Evolutionary conservation across 2,797 vertebrate genomes (phyloP).

Genomic region (Lutra lutra): DNA sequence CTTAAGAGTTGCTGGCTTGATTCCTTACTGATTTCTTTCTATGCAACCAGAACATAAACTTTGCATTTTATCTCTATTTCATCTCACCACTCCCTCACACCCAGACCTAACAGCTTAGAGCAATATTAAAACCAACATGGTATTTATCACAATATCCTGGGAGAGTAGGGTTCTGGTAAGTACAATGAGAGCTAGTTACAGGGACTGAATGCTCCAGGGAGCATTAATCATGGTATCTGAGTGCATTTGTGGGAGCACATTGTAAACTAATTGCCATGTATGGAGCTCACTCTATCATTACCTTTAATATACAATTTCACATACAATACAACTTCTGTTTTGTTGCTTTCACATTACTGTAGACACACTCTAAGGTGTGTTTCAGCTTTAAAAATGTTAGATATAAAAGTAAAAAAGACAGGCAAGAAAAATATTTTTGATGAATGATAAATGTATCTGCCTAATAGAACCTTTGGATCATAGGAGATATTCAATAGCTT

Average conservation of each 20-base stretch:
- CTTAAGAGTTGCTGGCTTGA: not conserved
- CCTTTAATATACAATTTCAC: constrained; percentile 65
- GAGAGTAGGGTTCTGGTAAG: constrained; percentile 11
- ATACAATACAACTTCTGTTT: constrained; percentile 34
- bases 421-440: not conserved
- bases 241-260: constrained; percentile 57
- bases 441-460: not conserved
- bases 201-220: not conserved
- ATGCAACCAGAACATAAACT: not conserved
- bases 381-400: constrained; percentile 17
- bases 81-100: not conserved
- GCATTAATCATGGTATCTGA: constrained; percentile 35
- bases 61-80: constrained; percentile 62
- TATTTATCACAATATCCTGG: constrained; percentile 53
- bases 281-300: constrained; percentile 53
- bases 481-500: not conserved
- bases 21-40: not conserved
- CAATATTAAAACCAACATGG: constrained; percentile 7
- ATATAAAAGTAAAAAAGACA: constrained; percentile 53
- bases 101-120: constrained; percentile 20
- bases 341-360: not conserved
- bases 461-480: not conserved
- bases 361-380: constrained; percentile 29
- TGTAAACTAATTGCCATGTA: constrained; percentile 55
- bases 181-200: constrained; percentile 42